Percentiles rank a stretch among this genome's conserved stretches.
Evolutionary conservation across 1,140 invertebrate species (phyloP).

Genomic region (Ceratoteleas bidentatus): DNA sequence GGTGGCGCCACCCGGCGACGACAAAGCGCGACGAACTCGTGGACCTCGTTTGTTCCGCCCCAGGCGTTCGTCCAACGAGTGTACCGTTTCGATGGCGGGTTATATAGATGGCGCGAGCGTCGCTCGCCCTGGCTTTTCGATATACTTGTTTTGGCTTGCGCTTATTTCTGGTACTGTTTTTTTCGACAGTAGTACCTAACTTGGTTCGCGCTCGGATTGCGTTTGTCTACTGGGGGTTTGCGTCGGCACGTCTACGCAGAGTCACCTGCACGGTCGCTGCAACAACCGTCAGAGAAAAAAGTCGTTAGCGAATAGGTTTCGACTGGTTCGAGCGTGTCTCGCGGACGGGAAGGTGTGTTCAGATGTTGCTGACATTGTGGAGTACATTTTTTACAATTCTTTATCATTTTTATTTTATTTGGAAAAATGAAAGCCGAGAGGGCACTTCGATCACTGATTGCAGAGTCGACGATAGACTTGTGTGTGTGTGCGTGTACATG

Average conservation of each 20-base stretch:
- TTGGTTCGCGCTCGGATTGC: too few relatives aligned
- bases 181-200: too few relatives aligned
- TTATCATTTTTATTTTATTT: neutral
- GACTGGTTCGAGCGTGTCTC: neutral
- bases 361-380: conserved; percentile 69
- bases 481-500: conserved; percentile 20
- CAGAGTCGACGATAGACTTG: conserved; percentile 81
- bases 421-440: neutral
- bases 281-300: conserved; percentile 78
- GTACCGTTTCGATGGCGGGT: too few relatives aligned
- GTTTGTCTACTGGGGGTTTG: conserved; percentile 79
- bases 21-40: too few relatives aligned
- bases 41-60: too few relatives aligned
- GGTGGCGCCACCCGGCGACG: too few relatives aligned
- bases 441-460: conserved; percentile 74
- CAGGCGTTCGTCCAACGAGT: too few relatives aligned
- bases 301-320: neutral
- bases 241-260: conserved; percentile 80
- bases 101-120: too few relatives aligned
- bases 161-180: too few relatives aligned
- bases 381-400: conserved; percentile 64
- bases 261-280: conserved; percentile 81
- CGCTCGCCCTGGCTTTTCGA: too few relatives aligned
- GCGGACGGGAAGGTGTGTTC: conserved; percentile 67
- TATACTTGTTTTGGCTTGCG: too few relatives aligned